Conservation (phyloP, 2,888 invertebrate species). For the Apodemia hepburni region DNA sequence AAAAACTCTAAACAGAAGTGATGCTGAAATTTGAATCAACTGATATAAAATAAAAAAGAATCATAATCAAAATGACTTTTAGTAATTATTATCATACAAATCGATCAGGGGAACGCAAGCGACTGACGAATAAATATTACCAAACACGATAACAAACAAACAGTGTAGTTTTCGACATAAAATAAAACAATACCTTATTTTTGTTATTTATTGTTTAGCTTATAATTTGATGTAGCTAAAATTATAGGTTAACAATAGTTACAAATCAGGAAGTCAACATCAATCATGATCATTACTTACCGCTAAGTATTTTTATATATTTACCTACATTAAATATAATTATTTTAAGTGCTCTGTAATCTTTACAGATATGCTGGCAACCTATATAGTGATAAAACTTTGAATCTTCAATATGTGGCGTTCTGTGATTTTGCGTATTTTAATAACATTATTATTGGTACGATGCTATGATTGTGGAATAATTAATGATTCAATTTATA, state of each 20-base stretch:
- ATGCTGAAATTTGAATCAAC: too few relatives aligned
- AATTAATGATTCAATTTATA: constrained; percentile 37
- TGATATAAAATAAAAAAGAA: too few relatives aligned
- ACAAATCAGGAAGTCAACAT: not conserved
- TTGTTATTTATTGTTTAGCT: not conserved
- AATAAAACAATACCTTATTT: too few relatives aligned
- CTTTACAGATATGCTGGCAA: not conserved
- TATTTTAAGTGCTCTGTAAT: not conserved
- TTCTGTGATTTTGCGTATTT: not conserved
- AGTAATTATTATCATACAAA: too few relatives aligned
- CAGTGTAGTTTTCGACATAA: too few relatives aligned
- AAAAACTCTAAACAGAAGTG: too few relatives aligned
- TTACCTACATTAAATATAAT: not conserved
- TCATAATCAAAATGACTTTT: too few relatives aligned
- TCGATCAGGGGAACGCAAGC: too few relatives aligned
- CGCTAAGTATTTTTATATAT: not conserved
- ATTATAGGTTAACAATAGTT: not conserved
- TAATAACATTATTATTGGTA: not conserved
- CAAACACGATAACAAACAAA: too few relatives aligned
- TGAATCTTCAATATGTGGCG: not conserved
- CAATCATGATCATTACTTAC: not conserved
- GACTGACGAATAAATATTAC: too few relatives aligned
- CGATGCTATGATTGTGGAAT: constrained; percentile 26
- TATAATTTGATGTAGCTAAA: not conserved
- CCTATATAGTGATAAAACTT: not conserved